Percentiles rank a stretch among this genome's conserved stretches.
Evolutionary conservation across 2,888 invertebrate species (phyloP).

Genomic region (Cosmopolites sordidus): DNA sequence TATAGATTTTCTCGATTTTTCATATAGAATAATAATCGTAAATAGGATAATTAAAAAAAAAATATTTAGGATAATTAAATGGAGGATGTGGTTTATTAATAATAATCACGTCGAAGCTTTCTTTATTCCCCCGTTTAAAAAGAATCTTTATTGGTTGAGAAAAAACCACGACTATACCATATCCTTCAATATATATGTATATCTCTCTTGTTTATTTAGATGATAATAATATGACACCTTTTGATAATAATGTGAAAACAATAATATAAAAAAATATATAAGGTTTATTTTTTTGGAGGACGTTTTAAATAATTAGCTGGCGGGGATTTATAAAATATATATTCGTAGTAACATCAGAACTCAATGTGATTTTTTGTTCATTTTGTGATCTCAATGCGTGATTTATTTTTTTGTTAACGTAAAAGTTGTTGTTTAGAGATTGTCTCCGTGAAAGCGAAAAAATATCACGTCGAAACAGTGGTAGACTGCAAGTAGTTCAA

Average conservation of each 20-base stretch:
- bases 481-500: not conserved
- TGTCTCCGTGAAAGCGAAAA: constrained; percentile 3
- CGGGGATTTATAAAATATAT: constrained; percentile 3
- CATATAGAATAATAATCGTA: constrained; percentile 5
- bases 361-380: constrained; percentile 13
- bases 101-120: no score
- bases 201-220: constrained; percentile 7
- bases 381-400: constrained; percentile 19
- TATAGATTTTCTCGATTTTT: not conserved
- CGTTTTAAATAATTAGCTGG: constrained; percentile 1
- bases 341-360: constrained; percentile 4
- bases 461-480: no score
- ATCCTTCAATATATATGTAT: not conserved
- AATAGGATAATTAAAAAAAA: constrained; percentile 6
- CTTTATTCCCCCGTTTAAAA: no score
- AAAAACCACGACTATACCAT: not conserved
- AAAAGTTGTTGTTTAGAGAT: not conserved
- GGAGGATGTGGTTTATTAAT: constrained; percentile 2
- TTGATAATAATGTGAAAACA: constrained; percentile 26
- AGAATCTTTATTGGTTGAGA: no score
- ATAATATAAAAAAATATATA: constrained; percentile 16
- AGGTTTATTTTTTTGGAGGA: constrained; percentile 14
- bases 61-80: constrained; percentile 2
- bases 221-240: constrained; percentile 18
- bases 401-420: constrained; percentile 7